Percentiles rank a stretch among this genome's conserved stretches.
phyloP scores from a whole-genome alignment of 2,797 vertebrate species.

The Parotocinclus haroldoi region DNA sequence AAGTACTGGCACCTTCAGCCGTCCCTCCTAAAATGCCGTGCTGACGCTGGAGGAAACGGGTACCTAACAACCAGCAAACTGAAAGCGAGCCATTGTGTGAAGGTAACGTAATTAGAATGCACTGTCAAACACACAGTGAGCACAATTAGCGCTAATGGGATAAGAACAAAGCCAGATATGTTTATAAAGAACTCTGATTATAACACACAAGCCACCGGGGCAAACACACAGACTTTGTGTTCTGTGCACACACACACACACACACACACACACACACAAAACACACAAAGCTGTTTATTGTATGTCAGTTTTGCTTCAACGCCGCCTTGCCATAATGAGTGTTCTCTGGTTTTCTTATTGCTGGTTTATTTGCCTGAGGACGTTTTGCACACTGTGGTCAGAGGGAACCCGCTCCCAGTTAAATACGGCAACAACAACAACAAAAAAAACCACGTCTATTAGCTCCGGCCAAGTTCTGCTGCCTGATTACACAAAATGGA shows the following conservation, averaged over 20 bases:
- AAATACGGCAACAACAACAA: no score
- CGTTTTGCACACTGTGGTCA: constrained; percentile 27
- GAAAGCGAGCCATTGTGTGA: no score
- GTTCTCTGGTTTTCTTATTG: constrained; percentile 32
- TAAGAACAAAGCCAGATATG: constrained; percentile 24
- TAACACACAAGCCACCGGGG: constrained; percentile 13
- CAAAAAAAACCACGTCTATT: constrained; percentile 31
- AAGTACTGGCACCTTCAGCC: no score
- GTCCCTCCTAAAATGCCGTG: no score
- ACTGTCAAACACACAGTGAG: constrained; percentile 11
- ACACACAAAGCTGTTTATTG: constrained; percentile 12
- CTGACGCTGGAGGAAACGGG: no score
- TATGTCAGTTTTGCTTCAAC: constrained; percentile 31
- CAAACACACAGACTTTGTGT: neutral
- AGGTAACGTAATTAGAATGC: neutral
- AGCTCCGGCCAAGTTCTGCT: constrained; percentile 29
- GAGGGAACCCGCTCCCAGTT: constrained; percentile 44
- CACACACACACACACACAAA: constrained; percentile 8
- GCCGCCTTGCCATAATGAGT: constrained; percentile 34
- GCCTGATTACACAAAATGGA: constrained; percentile 40
- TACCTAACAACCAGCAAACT: no score
- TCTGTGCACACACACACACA: neutral
- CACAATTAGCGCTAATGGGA: constrained; percentile 26
- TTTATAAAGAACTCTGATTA: constrained; percentile 24
- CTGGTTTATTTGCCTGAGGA: constrained; percentile 30